Evolutionary conservation across 2,797 vertebrate species (phyloP), one percentile per base, ranked within the genome.

Genomic region (Carduelis carduelis): DNA sequence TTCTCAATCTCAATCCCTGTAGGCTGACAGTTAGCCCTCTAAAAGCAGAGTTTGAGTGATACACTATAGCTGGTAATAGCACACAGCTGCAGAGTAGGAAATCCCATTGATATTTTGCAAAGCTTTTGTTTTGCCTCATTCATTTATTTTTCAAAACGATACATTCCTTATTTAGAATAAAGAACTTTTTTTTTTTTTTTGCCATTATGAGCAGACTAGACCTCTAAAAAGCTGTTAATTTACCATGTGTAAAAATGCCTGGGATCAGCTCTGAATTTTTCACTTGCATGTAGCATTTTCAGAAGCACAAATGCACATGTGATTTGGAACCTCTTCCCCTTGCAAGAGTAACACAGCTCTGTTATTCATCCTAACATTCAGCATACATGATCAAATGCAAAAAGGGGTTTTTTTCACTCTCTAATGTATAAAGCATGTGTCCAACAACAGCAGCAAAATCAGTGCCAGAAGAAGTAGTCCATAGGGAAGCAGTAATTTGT

Each of bases 11-110:
- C 97, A 96, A 97, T 98, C 97, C 97, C 97, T 83, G 86, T 92
- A 96, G 98, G 94, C 96, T 97, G 91, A 97, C 95, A 95, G 96
- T 97, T 98, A 97, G 97, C 92, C 96, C 93, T 96, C 97, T 97
- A 98, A 98, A 97, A 98, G 95, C 93, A 95, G 87, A 80, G 70
- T 97, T 96, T 96, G 95, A 97, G 97, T 97, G 96, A 98, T 98
- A 97, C 97, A 97, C 92, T 97, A 94, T 97, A 91, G 87, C 92
- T 97, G 80, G 95, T 98, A 98, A 97, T 97, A 95, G 94, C 96
- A 97, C 95, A 95, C 57, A 85, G 97, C 96, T 97, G 94, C 96
- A 96, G 91, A 81, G 52, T 93, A 97, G 96, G 89, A 96, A 96
- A 96, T 97, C 95, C 96, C 91, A 93, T 97, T 91, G 97, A 95